phyloP scores from a whole-genome alignment of 2,888 invertebrate genomes.

The Coleophora deauratella region DNA sequence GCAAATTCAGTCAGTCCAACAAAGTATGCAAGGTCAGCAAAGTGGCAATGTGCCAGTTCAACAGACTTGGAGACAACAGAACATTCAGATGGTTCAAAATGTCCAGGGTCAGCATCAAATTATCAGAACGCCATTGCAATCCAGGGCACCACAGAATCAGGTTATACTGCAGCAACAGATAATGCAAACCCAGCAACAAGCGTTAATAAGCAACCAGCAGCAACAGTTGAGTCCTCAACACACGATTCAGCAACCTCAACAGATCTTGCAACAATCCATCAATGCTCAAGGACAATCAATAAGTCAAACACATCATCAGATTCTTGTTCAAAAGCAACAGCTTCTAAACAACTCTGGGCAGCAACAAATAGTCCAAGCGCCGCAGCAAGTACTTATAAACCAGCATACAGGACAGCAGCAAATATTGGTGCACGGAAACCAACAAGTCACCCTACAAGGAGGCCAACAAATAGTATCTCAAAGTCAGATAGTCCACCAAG shows the following conservation, averaged over 20 bases:
- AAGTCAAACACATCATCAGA: constrained; percentile 65
- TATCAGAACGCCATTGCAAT: constrained; percentile 60
- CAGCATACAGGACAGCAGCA: constrained; percentile 66
- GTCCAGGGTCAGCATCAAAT: constrained; percentile 70
- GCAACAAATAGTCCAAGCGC: constrained; percentile 65
- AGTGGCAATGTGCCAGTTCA: constrained; percentile 48
- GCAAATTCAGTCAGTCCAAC: constrained; percentile 67
- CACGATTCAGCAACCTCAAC: constrained; percentile 71
- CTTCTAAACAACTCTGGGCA: constrained; percentile 70
- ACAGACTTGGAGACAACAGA: constrained; percentile 64
- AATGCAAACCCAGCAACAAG: constrained; percentile 69
- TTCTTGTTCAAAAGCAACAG: constrained; percentile 73
- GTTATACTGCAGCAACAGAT: constrained; percentile 74
- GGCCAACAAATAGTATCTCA: constrained; percentile 65
- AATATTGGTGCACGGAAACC: constrained; percentile 65
- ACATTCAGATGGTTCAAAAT: constrained; percentile 68
- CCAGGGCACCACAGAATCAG: constrained; percentile 65
- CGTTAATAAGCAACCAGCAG: constrained; percentile 59
- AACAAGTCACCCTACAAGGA: constrained; percentile 63
- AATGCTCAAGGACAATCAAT: constrained; percentile 67
- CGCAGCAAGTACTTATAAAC: constrained; percentile 68
- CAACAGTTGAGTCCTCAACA: constrained; percentile 70
- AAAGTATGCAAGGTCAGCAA: constrained; percentile 58
- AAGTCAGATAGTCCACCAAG: constrained; percentile 64
- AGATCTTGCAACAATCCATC: constrained; percentile 76